Evolutionary conservation across 2,113 vertebrate species (phyloP).

Genomic region (Centrocercus urophasianus): DNA sequence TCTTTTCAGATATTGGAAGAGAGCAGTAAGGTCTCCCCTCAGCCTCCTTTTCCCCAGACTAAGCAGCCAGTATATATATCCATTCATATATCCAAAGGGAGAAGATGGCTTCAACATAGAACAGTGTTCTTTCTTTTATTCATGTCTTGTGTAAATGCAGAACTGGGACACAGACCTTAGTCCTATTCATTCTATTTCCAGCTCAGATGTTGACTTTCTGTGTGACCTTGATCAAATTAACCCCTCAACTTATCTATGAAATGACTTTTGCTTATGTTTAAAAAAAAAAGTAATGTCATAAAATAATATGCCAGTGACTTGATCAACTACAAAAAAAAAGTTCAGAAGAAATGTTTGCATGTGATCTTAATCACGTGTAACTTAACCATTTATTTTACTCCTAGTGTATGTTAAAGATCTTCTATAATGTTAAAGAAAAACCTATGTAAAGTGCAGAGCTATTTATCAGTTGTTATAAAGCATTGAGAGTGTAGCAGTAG

Average conservation of each 20-base stretch:
- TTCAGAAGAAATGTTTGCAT: background rate
- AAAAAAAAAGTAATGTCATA: background rate
- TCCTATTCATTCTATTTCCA: background rate
- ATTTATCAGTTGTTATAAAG: background rate
- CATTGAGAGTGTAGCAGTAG: background rate
- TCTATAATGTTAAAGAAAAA: background rate
- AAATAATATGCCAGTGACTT: background rate
- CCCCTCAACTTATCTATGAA: background rate
- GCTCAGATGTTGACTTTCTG: background rate
- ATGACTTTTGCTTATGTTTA: background rate
- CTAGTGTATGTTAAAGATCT: background rate
- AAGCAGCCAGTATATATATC: too few species aligned
- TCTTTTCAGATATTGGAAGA: too few species aligned
- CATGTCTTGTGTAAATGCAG: background rate
- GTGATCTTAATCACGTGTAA: background rate
- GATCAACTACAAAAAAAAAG: background rate
- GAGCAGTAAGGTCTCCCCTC: too few species aligned
- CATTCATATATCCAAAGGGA: background rate
- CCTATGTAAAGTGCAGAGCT: background rate
- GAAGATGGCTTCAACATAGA: background rate
- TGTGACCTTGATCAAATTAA: slow-evolving; percentile 58
- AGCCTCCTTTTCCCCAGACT: too few species aligned
- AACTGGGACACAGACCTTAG: background rate
- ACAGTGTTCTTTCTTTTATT: background rate
- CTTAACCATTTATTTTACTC: background rate